These are phyloP conservation scores for Colletes collaris DNA, from an alignment of 2,888 invertebrate species.

Conservation along the genomic window DNA sequence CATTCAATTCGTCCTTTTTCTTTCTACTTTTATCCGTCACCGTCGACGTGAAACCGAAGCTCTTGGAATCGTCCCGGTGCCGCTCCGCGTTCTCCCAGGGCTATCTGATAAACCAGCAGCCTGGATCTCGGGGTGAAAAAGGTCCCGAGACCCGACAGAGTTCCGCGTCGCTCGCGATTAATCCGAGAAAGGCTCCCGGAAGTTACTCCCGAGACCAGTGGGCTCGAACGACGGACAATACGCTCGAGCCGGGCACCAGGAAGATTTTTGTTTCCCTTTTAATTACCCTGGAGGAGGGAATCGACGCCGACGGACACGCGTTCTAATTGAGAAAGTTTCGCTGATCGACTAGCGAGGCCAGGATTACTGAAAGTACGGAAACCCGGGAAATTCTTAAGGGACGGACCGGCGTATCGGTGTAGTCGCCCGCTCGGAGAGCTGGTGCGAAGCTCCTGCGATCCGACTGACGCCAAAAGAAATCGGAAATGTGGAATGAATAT, in stretches of 20 bases:
- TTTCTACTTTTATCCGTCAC: constrained; percentile 33
- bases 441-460: background rate
- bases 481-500: background rate
- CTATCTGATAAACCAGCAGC: background rate
- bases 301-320: constrained; percentile 35
- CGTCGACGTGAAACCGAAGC: constrained; percentile 37
- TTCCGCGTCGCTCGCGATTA: constrained; percentile 12
- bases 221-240: constrained; percentile 28
- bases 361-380: constrained; percentile 30
- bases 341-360: constrained; percentile 17
- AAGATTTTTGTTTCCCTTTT: constrained; percentile 50
- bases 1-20: constrained; percentile 32
- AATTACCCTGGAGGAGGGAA: constrained; percentile 38
- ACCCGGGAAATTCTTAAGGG: constrained; percentile 3
- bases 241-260: background rate
- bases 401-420: constrained; percentile 1
- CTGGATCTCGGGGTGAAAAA: background rate
- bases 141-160: background rate
- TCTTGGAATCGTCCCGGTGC: constrained; percentile 10
- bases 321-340: constrained; percentile 57
- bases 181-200: constrained; percentile 13
- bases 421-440: background rate
- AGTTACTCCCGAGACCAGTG: constrained; percentile 16
- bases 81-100: background rate
- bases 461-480: background rate